Percentiles rank a stretch among this genome's conserved stretches.
Conservation (phyloP, 2,113 vertebrate species). For the Donacobius atricapilla region DNA sequence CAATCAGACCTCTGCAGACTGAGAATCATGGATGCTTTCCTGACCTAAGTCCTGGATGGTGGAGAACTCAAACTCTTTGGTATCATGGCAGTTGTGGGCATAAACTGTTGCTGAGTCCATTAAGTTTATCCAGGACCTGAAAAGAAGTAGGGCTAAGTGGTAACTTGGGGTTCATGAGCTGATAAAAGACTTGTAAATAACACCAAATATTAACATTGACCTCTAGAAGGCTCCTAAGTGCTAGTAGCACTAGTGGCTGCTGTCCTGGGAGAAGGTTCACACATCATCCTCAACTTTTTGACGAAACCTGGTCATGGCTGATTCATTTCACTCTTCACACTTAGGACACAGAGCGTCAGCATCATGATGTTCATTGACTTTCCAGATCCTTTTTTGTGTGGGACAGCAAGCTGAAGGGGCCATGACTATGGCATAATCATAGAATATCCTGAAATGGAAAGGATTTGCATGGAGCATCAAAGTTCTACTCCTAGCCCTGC, state of each 20-base stretch:
- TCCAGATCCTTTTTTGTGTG: neutral
- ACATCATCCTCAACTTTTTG: neutral
- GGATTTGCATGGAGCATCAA: neutral
- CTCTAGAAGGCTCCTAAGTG: neutral
- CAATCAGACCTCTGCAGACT: neutral
- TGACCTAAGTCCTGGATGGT: neutral
- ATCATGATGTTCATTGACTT: fast-evolving
- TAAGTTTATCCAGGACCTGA: neutral
- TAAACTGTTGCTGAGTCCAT: neutral
- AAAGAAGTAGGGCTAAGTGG: neutral
- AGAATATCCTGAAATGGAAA: neutral
- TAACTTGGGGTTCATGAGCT: neutral
- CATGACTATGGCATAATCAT: neutral
- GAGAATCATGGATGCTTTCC: neutral
- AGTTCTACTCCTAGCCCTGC: neutral
- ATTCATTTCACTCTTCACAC: neutral
- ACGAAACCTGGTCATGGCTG: neutral
- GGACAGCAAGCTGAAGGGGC: neutral
- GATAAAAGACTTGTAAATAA: neutral
- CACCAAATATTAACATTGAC: neutral
- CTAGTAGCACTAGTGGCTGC: neutral
- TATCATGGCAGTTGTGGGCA: too few species aligned
- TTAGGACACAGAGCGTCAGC: neutral
- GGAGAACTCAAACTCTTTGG: neutral
- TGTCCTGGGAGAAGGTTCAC: neutral